These are phyloP conservation scores for Lates calcarifer DNA, from an alignment of 2,113 vertebrate species.

Conservation along the genomic window DNA sequence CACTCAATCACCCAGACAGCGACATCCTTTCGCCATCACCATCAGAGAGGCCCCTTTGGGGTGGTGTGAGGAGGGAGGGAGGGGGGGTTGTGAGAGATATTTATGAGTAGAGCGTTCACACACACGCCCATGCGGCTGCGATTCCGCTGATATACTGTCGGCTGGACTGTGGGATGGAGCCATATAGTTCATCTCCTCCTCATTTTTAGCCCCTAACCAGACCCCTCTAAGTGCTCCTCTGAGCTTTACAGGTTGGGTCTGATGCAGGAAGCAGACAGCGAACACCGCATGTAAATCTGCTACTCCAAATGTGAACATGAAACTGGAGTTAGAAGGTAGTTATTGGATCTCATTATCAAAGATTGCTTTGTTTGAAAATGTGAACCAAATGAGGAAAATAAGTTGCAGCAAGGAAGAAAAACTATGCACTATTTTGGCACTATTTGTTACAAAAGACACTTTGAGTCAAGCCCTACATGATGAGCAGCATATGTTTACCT, in stretches of 20 bases:
- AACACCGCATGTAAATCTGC: conserved; percentile 54
- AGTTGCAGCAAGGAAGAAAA: conserved; percentile 1
- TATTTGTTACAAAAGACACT: conserved; percentile 49
- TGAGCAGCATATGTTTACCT: conserved; percentile 86
- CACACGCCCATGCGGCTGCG: conserved; percentile 77
- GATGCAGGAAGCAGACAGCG: conserved; percentile 74
- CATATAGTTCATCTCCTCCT: conserved; percentile 83
- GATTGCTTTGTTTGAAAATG: conserved; percentile 56
- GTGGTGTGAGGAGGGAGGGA: conserved; percentile 47
- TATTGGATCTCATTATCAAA: conserved; percentile 45
- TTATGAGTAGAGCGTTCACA: conserved; percentile 80
- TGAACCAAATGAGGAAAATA: conserved; percentile 45
- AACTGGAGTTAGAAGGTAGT: conserved; percentile 22
- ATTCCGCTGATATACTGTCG: conserved; percentile 83
- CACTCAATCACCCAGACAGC: conserved; percentile 86
- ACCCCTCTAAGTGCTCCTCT: conserved; percentile 77
- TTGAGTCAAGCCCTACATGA: conserved; percentile 42
- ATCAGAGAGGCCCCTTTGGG: conserved; percentile 83
- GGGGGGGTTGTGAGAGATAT: conserved; percentile 71
- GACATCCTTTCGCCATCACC: conserved; percentile 85
- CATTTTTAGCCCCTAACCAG: conserved; percentile 77
- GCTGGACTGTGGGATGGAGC: conserved; percentile 76
- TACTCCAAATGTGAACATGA: conserved; percentile 23
- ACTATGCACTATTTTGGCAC: conserved; percentile 3
- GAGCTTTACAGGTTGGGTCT: conserved; percentile 75